These are phyloP conservation scores for Xenus cinereus DNA, from an alignment of 2,113 vertebrate genomes.

Conservation along the genomic window DNA sequence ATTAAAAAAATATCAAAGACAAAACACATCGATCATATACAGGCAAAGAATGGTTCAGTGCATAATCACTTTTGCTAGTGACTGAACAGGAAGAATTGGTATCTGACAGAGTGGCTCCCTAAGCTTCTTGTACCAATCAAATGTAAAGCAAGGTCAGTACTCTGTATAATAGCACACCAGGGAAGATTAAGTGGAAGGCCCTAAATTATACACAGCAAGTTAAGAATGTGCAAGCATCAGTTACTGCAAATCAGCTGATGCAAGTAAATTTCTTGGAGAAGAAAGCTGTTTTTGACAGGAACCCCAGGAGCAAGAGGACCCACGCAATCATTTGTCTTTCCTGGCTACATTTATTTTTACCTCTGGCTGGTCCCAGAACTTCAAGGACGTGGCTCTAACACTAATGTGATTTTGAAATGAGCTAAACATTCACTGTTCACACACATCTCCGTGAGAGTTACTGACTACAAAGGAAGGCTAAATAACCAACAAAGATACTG, in stretches of 20 bases:
- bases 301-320: neutral
- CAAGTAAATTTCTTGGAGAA: neutral
- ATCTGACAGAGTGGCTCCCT: neutral
- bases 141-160: neutral
- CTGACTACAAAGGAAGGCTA: neutral
- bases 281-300: neutral
- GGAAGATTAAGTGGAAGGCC: neutral
- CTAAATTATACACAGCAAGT: neutral
- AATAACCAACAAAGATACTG: neutral
- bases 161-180: neutral
- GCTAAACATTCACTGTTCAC: neutral
- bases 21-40: neutral
- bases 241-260: neutral
- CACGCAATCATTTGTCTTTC: neutral
- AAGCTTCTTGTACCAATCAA: neutral
- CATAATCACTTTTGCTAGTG: neutral
- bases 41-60: neutral
- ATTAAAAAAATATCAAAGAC: neutral
- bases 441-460: neutral
- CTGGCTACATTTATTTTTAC: neutral
- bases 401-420: accelerated
- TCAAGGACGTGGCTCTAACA: neutral
- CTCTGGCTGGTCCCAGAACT: neutral
- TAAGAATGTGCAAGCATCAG: neutral
- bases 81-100: neutral